These are phyloP conservation scores for Ascaphus truei DNA, from an alignment of 2,113 vertebrate genomes.

Conservation along the genomic window DNA sequence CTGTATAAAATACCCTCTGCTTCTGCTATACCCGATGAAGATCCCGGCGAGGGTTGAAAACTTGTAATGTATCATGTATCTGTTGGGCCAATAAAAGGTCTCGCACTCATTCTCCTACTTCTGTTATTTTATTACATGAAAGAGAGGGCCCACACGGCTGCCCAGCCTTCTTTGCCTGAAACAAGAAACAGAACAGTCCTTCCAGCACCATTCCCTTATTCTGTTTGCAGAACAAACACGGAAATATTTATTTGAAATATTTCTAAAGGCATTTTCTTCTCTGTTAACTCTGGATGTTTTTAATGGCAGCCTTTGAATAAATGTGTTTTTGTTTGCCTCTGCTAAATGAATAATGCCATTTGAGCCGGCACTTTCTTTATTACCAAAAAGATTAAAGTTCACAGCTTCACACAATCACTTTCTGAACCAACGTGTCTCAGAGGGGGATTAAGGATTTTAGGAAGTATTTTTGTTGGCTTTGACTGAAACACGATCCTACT, in stretches of 20 bases:
- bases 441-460: constrained; percentile 7
- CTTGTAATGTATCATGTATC: too few species aligned
- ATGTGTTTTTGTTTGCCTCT: background rate
- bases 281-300: constrained; percentile 7
- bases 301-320: background rate
- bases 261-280: background rate
- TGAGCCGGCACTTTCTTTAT: background rate
- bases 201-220: too few species aligned
- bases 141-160: too few species aligned
- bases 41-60: too few species aligned
- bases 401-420: background rate
- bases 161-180: too few species aligned
- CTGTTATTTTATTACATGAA: too few species aligned
- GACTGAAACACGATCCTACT: constrained; percentile 17
- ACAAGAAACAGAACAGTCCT: too few species aligned
- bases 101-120: too few species aligned
- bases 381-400: constrained; percentile 1
- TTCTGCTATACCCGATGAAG: too few species aligned
- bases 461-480: background rate
- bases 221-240: background rate
- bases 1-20: too few species aligned
- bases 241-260: background rate
- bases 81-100: too few species aligned
- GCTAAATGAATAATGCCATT: background rate
- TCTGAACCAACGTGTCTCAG: background rate